phyloP scores from a whole-genome alignment of 2,797 vertebrate genomes.

The Rhabdophis nuchalis region DNA sequence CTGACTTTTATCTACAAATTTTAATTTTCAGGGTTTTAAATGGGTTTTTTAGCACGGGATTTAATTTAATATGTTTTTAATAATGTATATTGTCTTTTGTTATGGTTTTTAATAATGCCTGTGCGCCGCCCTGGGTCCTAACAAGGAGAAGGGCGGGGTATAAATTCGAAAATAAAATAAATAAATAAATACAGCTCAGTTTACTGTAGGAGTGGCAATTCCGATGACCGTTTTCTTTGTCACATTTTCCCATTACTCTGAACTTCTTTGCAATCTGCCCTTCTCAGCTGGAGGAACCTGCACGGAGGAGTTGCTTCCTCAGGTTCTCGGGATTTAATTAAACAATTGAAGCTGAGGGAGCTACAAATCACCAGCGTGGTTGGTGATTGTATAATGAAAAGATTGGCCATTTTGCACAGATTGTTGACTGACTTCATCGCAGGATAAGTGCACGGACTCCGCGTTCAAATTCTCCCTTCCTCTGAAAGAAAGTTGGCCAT shows the following conservation, averaged over 20 bases:
- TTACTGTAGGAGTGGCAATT: not conserved
- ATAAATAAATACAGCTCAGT: too few species aligned
- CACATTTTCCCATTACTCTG: not conserved
- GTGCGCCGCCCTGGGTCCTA: too few species aligned
- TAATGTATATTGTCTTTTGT: too few species aligned
- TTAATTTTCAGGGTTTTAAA: too few species aligned
- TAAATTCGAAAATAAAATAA: too few species aligned
- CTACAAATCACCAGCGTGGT: not conserved
- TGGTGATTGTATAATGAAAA: not conserved
- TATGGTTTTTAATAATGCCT: too few species aligned
- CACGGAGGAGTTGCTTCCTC: not conserved
- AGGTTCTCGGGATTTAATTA: not conserved
- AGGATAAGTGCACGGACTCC: not conserved
- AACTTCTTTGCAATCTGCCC: not conserved
- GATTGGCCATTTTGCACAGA: not conserved
- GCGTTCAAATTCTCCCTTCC: not conserved
- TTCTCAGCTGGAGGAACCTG: not conserved
- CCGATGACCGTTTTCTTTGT: not conserved
- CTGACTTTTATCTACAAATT: too few species aligned
- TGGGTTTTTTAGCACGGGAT: too few species aligned
- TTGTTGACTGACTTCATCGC: not conserved
- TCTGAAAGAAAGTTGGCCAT: not conserved
- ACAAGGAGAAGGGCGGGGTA: too few species aligned
- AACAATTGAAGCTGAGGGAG: not conserved
- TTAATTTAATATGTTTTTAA: too few species aligned